Evolutionary conservation across 2,888 invertebrate species (phyloP).

Genomic region (Ceratothoa steindachneri): DNA sequence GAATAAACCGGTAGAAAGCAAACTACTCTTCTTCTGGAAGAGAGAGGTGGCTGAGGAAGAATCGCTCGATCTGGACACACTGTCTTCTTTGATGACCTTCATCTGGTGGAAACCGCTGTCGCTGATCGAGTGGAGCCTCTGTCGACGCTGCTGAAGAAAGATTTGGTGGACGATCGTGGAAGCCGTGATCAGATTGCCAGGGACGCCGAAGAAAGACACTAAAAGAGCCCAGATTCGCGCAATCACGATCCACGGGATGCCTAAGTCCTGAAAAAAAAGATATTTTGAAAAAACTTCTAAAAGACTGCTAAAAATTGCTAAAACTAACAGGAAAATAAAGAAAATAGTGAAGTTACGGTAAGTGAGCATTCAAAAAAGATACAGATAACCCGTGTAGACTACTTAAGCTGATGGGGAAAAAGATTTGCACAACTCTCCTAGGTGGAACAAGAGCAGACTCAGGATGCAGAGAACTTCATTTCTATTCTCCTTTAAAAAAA

Average conservation of each 20-base stretch:
- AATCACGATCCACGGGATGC: neutral
- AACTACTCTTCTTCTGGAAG: neutral
- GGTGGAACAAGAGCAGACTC: no score
- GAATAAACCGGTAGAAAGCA: neutral
- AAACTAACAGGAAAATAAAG: no score
- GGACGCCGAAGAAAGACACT: neutral
- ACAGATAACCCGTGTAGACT: no score
- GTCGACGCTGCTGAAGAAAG: neutral
- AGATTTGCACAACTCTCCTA: no score
- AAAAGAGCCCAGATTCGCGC: slow-evolving; percentile 1
- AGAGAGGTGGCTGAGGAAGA: neutral
- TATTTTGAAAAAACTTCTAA: no score
- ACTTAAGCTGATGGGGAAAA: no score
- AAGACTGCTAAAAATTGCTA: no score
- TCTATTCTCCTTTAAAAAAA: no score
- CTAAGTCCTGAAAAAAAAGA: neutral
- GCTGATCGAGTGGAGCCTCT: neutral
- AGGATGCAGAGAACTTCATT: no score
- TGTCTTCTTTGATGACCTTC: neutral
- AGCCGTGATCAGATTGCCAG: neutral
- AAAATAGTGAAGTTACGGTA: no score
- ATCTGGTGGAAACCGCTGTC: slow-evolving; percentile 2
- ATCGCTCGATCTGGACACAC: neutral
- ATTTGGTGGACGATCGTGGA: neutral
- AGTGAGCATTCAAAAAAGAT: no score